Evolutionary conservation across 2,888 invertebrate genomes (phyloP).

Genomic region (Ornithoptera alexandrae): DNA sequence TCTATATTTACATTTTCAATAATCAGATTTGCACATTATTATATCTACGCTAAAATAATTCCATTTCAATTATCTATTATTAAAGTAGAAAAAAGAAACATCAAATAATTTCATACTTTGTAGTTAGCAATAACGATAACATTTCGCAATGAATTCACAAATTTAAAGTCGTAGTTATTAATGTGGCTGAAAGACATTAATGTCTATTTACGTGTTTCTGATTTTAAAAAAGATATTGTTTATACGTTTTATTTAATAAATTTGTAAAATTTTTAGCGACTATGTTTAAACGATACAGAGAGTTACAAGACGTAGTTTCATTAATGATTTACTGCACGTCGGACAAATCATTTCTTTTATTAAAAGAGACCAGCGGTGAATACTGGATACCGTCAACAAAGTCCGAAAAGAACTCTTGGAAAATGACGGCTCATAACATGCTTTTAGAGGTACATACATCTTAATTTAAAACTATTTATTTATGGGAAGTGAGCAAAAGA

Average conservation of each 20-base stretch:
- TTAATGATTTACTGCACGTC: constrained; percentile 58
- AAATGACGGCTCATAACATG: constrained; percentile 58
- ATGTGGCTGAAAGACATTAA: too few species aligned
- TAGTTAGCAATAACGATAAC: too few species aligned
- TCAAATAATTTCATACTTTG: too few species aligned
- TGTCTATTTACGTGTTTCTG: too few species aligned
- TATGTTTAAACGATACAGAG: constrained; percentile 64
- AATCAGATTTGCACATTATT: too few species aligned
- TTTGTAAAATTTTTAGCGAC: constrained; percentile 7
- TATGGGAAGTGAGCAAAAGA: not conserved
- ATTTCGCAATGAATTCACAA: too few species aligned
- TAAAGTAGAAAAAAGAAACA: too few species aligned
- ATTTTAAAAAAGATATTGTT: not conserved
- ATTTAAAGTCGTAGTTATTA: too few species aligned
- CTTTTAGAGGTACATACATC: constrained; percentile 52
- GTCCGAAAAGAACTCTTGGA: constrained; percentile 65
- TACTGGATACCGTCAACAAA: constrained; percentile 62
- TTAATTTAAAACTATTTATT: not conserved
- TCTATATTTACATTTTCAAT: too few species aligned
- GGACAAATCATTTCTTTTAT: constrained; percentile 54
- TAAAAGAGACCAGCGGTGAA: constrained; percentile 58
- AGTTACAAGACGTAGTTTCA: constrained; percentile 62
- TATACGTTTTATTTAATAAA: constrained; percentile 4
- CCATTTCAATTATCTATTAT: too few species aligned
- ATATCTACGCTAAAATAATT: too few species aligned